Evolutionary conservation across 2,113 vertebrate species (phyloP), one percentile per base, ranked within the genome.

Genomic region (Melospiza melodia): DNA sequence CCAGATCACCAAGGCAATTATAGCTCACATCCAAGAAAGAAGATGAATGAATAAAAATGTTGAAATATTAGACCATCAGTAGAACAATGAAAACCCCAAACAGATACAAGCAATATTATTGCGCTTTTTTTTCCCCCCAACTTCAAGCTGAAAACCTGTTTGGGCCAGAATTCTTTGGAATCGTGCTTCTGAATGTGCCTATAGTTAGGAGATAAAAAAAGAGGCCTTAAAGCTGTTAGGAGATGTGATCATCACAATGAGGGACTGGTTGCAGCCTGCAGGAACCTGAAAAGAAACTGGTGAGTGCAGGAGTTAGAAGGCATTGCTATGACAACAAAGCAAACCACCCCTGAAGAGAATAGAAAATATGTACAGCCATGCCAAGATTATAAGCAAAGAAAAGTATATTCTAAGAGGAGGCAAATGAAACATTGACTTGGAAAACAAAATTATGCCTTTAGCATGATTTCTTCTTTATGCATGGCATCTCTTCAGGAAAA

Each of bases 271-370:
- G 83, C 71, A 95, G 84, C 80, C 94, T 95, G 95, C 90, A 97
- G 93, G 93, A 97, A 95, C 71, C 87, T 95, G 87, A 95, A 86
- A 85, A 88, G 89, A 95, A 94, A 84, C 46, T 87, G 81, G 93
- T 91, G 88, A 92, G 55, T 75, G 62, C 84, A 90, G 54, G 68
- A 87, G 91, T 87, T 77, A 61, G 93, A 92, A 96, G 79, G 66
- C 69, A 85, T 94, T 89, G 84, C 94, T 95, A 91, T 96, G 86
- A 94, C 94, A 97, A 96, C 80, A 96, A 95, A 96, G 93, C 93
- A 94, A 95, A 93, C 82, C 76, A 88, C 74, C 61, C 61, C 91
- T 84, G 94, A 96, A 95, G 94, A 97, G 90, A 97, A 91, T 49
- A 95, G 81, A 96, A 96, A 85, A 51, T 91, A 88, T 66, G 83